Evolutionary conservation across 2,888 invertebrate genomes (phyloP).

Genomic region (Athrips mouffetella): DNA sequence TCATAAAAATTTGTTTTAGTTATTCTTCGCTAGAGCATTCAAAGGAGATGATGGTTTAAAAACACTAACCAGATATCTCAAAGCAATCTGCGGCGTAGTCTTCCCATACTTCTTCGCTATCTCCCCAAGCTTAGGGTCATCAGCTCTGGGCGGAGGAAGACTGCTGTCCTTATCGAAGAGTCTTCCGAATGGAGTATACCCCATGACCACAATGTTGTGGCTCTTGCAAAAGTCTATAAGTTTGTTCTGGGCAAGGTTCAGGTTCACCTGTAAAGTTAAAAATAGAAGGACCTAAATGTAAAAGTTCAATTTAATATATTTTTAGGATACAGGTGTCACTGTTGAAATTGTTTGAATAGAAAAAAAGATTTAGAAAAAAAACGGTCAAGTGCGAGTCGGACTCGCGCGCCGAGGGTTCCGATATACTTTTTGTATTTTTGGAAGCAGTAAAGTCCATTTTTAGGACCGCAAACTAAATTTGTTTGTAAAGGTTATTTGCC

Average conservation of each 20-base stretch:
- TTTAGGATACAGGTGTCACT: too few species aligned
- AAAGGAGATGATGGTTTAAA: neutral
- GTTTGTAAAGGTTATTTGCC: too few species aligned
- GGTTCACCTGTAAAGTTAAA: constrained; percentile 52
- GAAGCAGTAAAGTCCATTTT: too few species aligned
- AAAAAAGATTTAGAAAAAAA: too few species aligned
- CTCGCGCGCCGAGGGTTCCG: too few species aligned
- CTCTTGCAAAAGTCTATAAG: constrained; percentile 79
- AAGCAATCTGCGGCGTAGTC: constrained; percentile 77
- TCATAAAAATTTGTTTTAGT: too few species aligned
- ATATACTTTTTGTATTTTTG: too few species aligned
- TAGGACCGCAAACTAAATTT: too few species aligned
- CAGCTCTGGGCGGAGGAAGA: constrained; percentile 52
- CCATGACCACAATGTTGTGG: constrained; percentile 80
- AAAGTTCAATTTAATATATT: too few species aligned
- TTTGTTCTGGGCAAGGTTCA: constrained; percentile 80
- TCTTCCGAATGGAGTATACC: constrained; percentile 81
- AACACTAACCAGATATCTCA: constrained; percentile 80
- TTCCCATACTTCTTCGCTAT: constrained; percentile 80
- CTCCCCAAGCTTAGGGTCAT: constrained; percentile 66
- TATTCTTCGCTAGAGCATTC: neutral
- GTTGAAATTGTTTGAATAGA: too few species aligned
- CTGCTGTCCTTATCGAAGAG: constrained; percentile 55
- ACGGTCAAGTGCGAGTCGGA: too few species aligned
- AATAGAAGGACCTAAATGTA: too few species aligned